These are phyloP conservation scores for Lacerta viridis DNA, from an alignment of 2,797 vertebrate genomes.

Conservation along the genomic window DNA sequence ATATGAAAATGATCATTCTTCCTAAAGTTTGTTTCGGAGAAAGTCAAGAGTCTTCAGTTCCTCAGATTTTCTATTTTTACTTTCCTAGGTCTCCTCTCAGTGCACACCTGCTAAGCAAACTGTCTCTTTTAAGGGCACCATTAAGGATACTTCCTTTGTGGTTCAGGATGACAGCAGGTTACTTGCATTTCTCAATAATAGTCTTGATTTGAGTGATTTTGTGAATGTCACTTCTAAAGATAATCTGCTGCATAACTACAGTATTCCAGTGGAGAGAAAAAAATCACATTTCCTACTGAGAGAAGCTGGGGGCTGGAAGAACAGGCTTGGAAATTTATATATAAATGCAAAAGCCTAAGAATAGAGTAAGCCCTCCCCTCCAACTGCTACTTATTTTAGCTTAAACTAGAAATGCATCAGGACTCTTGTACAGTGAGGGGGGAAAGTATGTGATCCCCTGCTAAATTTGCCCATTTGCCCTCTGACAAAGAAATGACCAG, in stretches of 20 bases:
- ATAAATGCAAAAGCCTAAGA: background rate
- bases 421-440: background rate
- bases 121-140: background rate
- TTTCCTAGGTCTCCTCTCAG: background rate
- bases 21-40: conserved; percentile 78
- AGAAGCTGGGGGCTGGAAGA: background rate
- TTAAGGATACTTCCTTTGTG: background rate
- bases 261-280: background rate
- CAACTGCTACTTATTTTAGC: background rate
- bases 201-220: background rate
- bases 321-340: background rate
- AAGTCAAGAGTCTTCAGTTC: conserved; percentile 89
- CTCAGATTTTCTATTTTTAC: conserved; percentile 44
- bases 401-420: background rate
- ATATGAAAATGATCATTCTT: conserved; percentile 36
- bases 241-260: background rate
- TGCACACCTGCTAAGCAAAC: background rate
- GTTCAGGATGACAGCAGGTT: background rate
- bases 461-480: too few relatives aligned
- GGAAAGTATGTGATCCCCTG: too few relatives aligned
- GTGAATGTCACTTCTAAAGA: background rate
- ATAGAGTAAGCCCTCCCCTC: too few relatives aligned
- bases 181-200: background rate
- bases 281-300: background rate
- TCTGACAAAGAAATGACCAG: too few relatives aligned